Base-by-base conservation (phyloP, 2,888 invertebrate species). In the Scaptomyza flava region DNA sequence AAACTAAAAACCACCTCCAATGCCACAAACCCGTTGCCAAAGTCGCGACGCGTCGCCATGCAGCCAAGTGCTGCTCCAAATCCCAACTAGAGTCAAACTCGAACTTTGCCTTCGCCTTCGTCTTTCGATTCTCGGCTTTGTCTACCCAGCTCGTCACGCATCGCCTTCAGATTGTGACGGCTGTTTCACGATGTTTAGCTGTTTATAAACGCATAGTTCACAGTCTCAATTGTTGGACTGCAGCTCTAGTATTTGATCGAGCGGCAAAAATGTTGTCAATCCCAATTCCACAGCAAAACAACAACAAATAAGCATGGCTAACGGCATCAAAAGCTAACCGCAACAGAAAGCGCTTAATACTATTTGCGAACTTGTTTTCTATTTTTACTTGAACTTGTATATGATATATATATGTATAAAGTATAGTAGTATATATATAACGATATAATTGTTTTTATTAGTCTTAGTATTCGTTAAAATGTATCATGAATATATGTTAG, bases 1-100 rank as follows among this genome's bases (percentile, higher is more conserved):
- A 81, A 48, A 41, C 6, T 0, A 38, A 38, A 14, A 38, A 79
- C 87, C 85, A 74, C 83, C 80, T 81, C 62, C 82, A 81, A 77
- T 72, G 64, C 36, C 47, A 46, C 6, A 31, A 46, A 34, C 27
- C 42, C 12, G 46, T 38, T 34, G 52, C 56, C 52, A 51, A 23
- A 51, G 50, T n/a, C 23, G 50, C 36, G 36, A 23, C 50, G 34
- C 33, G 33, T 56, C 50, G 33, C n/a, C 31, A 23, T 33, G 23
- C 62, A 17, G 3, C 47, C 64, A 48, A 62, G 43, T 2, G 42
- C 43, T 65, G 63, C 34, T 65, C 52, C 66, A 63, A 51, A 65
- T 63, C 36, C 14, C 17, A 51, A 51, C 51, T 38, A 51, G 51
- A 51, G 51, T 51, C 38, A 51, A 45, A 66, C 63, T 36, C 5